Evolutionary conservation across 2,888 invertebrate genomes (phyloP).

Genomic region (Leucophenga montana): DNA sequence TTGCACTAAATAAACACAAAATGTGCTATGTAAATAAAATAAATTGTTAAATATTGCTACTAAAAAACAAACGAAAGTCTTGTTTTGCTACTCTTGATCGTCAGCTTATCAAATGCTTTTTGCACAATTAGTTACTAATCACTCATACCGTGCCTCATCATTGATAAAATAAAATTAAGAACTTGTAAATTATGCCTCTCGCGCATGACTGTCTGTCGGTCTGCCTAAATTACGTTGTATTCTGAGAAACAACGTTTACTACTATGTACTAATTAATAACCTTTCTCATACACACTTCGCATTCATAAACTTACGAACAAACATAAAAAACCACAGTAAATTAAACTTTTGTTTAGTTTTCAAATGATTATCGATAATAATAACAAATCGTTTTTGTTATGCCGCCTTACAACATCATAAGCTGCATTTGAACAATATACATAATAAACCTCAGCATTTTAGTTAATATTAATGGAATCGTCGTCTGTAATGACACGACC

Average conservation of each 20-base stretch:
- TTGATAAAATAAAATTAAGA: slow-evolving; percentile 37
- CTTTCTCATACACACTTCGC: slow-evolving; percentile 33
- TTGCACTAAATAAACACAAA: slow-evolving; percentile 44
- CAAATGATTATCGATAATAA: no score
- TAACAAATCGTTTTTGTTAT: background rate
- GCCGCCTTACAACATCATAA: background rate
- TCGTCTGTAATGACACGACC: background rate
- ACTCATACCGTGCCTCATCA: no score
- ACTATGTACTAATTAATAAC: slow-evolving; percentile 31
- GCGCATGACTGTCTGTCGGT: slow-evolving; percentile 30
- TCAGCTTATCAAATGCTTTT: slow-evolving; percentile 8
- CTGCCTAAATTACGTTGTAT: background rate
- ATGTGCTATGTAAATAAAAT: slow-evolving; percentile 16
- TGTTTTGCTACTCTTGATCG: slow-evolving; percentile 31
- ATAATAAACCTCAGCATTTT: background rate
- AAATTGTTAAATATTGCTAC: slow-evolving; percentile 35
- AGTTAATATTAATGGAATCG: slow-evolving; percentile 59
- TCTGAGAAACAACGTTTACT: slow-evolving; percentile 29
- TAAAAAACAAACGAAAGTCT: slow-evolving; percentile 34
- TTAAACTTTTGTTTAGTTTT: background rate
- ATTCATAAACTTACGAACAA: slow-evolving; percentile 39
- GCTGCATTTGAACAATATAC: background rate
- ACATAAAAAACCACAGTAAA: slow-evolving; percentile 38
- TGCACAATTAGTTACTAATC: no score
- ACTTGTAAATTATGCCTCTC: slow-evolving; percentile 37